These are phyloP conservation scores for Elephas maximus DNA, from an alignment of 2,113 vertebrate species.

Conservation along the genomic window DNA sequence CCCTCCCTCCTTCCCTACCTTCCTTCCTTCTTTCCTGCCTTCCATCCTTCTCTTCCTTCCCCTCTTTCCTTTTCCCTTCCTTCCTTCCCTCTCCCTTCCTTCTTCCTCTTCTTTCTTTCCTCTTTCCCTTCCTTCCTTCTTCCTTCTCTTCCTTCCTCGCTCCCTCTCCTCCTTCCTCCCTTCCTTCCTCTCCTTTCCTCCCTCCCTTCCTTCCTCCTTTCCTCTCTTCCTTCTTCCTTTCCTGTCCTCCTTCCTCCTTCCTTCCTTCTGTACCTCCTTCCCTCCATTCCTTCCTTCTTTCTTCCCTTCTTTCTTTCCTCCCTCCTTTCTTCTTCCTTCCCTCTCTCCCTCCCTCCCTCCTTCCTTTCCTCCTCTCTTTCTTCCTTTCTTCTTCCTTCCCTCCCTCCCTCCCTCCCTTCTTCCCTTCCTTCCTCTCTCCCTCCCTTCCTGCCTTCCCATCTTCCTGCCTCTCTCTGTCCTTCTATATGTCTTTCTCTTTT, in stretches of 20 bases:
- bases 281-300: neutral
- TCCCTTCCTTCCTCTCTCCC: too few relatives aligned
- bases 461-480: neutral
- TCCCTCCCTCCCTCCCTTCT: too few relatives aligned
- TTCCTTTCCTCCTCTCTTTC: neutral
- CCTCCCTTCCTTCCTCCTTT: too few relatives aligned
- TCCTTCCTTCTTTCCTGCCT: neutral
- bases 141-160: too few relatives aligned
- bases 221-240: too few relatives aligned
- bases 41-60: neutral
- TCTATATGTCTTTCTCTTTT: neutral
- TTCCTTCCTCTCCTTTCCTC: neutral
- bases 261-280: neutral
- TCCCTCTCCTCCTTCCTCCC: neutral
- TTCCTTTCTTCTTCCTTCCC: too few relatives aligned
- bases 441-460: neutral
- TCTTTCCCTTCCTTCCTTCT: too few relatives aligned
- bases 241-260: too few relatives aligned
- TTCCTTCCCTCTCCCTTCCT: neutral
- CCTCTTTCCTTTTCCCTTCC: neutral
- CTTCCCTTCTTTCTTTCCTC: too few relatives aligned
- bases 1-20: too few relatives aligned
- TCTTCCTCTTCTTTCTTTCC: too few relatives aligned
- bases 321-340: neutral
- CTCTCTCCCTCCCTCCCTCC: neutral